Percentiles rank a stretch among this genome's conserved stretches.
phyloP scores from a whole-genome alignment of 1,140 invertebrate species.

The Aricia agestis region DNA sequence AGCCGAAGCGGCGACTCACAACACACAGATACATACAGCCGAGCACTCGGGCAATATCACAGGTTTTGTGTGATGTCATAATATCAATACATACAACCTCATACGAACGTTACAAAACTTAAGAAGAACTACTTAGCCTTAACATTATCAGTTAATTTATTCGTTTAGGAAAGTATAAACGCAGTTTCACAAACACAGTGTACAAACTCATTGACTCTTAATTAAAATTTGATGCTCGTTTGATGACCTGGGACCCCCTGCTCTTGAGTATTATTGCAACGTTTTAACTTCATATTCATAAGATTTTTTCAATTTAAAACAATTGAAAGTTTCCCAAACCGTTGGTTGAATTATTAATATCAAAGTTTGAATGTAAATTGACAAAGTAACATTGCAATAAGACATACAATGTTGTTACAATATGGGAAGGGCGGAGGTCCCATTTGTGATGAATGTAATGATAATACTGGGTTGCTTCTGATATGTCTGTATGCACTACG shows the following conservation, averaged over 20 bases:
- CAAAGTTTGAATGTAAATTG: neutral
- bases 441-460: conserved; percentile 29
- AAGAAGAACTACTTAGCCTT: conserved; percentile 26
- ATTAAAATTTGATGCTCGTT: conserved; percentile 8
- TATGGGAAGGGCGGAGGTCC: neutral
- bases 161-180: conserved; percentile 14
- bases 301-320: neutral
- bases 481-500: conserved; percentile 65
- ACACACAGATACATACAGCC: conserved; percentile 58
- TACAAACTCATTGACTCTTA: conserved; percentile 6
- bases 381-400: neutral
- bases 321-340: neutral
- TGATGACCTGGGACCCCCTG: neutral
- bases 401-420: neutral
- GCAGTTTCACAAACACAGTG: conserved; percentile 9
- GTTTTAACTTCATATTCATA: conserved; percentile 16
- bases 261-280: neutral
- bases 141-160: conserved; percentile 19
- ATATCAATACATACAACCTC: conserved; percentile 37
- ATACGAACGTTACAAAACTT: conserved; percentile 21
- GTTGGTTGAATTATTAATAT: neutral
- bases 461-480: conserved; percentile 54
- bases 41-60: conserved; percentile 70
- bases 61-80: conserved; percentile 65
- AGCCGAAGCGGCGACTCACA: conserved; percentile 33